These are phyloP conservation scores for Peromyscus aztecus DNA, from an alignment of 2,797 vertebrate species.

Conservation along the genomic window DNA sequence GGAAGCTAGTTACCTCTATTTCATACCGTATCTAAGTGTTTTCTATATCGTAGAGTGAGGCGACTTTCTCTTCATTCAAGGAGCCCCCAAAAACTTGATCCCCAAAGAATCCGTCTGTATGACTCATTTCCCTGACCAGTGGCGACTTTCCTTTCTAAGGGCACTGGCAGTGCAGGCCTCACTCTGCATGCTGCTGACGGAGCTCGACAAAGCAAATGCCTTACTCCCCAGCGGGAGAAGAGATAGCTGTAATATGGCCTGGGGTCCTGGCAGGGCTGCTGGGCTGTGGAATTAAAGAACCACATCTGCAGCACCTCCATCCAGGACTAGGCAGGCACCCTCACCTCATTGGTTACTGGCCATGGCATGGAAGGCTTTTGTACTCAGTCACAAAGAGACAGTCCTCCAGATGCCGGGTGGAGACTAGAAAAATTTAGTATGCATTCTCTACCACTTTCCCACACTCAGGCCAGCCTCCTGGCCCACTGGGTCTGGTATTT, in stretches of 20 bases:
- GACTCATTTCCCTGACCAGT: not conserved
- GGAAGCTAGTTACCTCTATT: not conserved
- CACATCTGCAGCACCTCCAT: not conserved
- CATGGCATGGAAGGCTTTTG: not conserved
- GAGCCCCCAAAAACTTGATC: not conserved
- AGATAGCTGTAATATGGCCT: not conserved
- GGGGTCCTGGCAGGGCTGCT: not conserved
- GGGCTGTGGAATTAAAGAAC: not conserved
- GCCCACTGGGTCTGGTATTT: not conserved
- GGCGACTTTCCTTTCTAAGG: not conserved
- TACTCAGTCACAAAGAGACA: not conserved
- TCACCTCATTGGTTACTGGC: not conserved
- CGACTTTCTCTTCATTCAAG: not conserved
- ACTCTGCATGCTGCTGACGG: not conserved
- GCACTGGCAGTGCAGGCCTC: rapidly evolving
- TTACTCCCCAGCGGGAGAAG: not conserved
- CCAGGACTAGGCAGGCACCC: not conserved
- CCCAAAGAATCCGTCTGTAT: not conserved
- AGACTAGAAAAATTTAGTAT: not conserved
- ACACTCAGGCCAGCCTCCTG: not conserved
- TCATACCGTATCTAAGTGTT: not conserved
- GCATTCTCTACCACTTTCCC: not conserved
- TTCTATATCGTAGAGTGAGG: not conserved
- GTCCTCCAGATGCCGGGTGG: not conserved
- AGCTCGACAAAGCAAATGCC: not conserved